A percentile compares a stretch with the other conserved stretches of the same genome.
These are phyloP conservation scores for Macroramphosus scolopax DNA, from an alignment of 2,797 vertebrate genomes.

Conservation along the genomic window DNA sequence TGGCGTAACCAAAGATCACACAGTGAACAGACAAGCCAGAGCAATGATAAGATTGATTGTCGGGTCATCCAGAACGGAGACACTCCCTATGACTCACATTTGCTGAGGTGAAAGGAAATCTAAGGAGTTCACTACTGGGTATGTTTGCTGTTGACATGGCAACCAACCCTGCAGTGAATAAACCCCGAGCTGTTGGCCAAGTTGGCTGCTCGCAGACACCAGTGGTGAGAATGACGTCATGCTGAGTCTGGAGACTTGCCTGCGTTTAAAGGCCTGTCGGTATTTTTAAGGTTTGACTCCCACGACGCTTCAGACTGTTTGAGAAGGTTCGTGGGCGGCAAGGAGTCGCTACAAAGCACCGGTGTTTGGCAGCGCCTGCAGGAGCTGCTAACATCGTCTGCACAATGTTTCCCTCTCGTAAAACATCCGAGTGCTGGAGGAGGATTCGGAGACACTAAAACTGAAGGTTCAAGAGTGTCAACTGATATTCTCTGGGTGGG, in stretches of 20 bases:
- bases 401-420: background rate
- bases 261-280: conserved; percentile 2
- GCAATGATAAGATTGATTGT: conserved; percentile 7
- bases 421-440: conserved; percentile 1
- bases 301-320: background rate
- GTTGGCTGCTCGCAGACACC: conserved; percentile 4
- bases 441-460: background rate
- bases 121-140: background rate
- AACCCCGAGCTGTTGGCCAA: background rate
- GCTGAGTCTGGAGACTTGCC: background rate
- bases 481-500: conserved; percentile 1
- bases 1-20: too few relatives aligned
- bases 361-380: background rate
- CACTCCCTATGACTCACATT: conserved; percentile 56
- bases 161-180: conserved; percentile 28
- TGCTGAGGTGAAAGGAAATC: background rate
- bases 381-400: background rate
- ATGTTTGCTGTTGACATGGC: conserved; percentile 40
- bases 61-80: conserved; percentile 10
- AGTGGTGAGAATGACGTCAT: conserved; percentile 28
- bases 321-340: conserved; percentile 6
- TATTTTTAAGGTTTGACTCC: too few relatives aligned
- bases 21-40: too few relatives aligned
- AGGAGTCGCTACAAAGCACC: conserved; percentile 6
- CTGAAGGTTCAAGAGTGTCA: conserved; percentile 1